phyloP scores from a whole-genome alignment of 1,140 invertebrate genomes.

The Drosophila sp. region DNA sequence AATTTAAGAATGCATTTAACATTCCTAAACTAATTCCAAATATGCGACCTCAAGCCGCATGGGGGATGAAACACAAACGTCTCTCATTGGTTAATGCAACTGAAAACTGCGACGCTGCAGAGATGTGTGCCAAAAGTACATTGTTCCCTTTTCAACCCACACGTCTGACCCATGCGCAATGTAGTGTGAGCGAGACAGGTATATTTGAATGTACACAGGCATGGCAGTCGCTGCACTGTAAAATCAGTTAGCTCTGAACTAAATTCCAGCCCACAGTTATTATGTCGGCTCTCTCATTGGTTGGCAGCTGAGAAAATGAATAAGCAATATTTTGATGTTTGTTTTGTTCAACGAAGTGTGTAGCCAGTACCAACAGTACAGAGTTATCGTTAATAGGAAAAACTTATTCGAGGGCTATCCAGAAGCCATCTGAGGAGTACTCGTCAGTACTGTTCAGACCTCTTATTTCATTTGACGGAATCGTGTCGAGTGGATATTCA shows the following conservation, averaged over 20 bases:
- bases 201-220: constrained; percentile 33
- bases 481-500: constrained; percentile 85
- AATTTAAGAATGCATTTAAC: constrained; percentile 63
- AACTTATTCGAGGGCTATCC: constrained; percentile 85
- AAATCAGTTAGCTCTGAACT: constrained; percentile 21
- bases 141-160: constrained; percentile 40
- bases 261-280: constrained; percentile 45
- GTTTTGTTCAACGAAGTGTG: constrained; percentile 78
- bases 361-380: constrained; percentile 80
- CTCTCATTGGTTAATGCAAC: constrained; percentile 55
- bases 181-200: constrained; percentile 41
- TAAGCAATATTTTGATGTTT: constrained; percentile 80
- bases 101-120: constrained; percentile 16
- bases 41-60: constrained; percentile 35
- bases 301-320: constrained; percentile 61
- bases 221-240: constrained; percentile 28
- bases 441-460: constrained; percentile 85
- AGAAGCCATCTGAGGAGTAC: constrained; percentile 85
- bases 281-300: constrained; percentile 59
- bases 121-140: constrained; percentile 22
- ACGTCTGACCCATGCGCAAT: not conserved
- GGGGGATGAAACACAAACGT: constrained; percentile 56
- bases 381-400: constrained; percentile 84
- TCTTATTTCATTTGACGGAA: constrained; percentile 85
- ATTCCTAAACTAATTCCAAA: constrained; percentile 63